Base-by-base conservation (phyloP, 2,888 invertebrate species). In the Timema podura region DNA sequence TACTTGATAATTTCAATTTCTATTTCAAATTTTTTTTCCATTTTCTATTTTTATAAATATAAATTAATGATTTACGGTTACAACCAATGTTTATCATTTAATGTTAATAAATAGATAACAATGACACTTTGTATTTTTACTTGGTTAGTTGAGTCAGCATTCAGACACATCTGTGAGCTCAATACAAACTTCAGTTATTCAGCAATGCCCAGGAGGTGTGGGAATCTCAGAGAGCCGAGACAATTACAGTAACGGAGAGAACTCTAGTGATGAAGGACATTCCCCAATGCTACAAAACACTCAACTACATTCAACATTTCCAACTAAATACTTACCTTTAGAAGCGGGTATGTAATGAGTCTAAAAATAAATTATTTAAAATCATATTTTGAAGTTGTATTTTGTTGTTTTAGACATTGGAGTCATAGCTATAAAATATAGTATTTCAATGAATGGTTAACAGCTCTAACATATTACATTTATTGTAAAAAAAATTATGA, bases 141-240 rank as follows among this genome's bases (percentile, higher is more conserved):
- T 9, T 61, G 11, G 45, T 45, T 51, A 73, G 73, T 51, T 73
- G 46, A 70, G 68, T 46, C 73, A 73, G 54, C 73, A 73, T 64
- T 67, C 71, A 5, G 73, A 73, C 11, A 64, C 66, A 9, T 70
- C 73, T 5, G 59, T 71, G 51, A 49, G 68, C 30, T 49, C 71
- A 11, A 67, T 71, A 47, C 71, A 59, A 51, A 69, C 69, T 5
- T 69, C 71, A n/a, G 71, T 71, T 45, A 71, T 71, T 44, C 73
- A 73, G 51, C 73, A 73, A 65, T 71, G 71, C 8, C 71, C 70
- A 8, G 70, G 70, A 66, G 68, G 69, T 16, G 15, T 51, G 30
- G 48, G 54, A 13, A 48, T 61, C 48, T 13, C 65, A 46, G 16
- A 11, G 16, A 45, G 44, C 10, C 16, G 16, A 59, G 47, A 65